Base-by-base conservation (phyloP, 1,140 invertebrate species). In the Hormaphis cornu region DNA sequence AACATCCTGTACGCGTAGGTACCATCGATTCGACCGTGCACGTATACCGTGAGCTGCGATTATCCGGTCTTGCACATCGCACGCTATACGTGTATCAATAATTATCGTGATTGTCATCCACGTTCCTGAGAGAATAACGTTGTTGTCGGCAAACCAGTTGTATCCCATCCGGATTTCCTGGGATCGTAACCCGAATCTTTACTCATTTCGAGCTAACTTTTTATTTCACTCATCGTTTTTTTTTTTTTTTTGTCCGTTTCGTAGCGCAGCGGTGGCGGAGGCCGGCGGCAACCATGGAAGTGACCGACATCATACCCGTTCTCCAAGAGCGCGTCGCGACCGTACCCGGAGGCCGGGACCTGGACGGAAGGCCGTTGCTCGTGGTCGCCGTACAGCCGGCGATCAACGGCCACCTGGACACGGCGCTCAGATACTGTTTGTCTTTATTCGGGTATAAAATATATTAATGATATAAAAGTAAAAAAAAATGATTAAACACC, bases 281-380 rank as follows among this genome's bases (percentile, higher is more conserved):
- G 2, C 9, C n/a, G 26, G 2, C 9, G 26, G 42, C 42, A 14
- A 1, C 9, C 89, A 77, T 77, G 76, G 75, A 76, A 22, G 74
- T 74, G 35, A 73, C 74, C 30, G 74, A 73, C 40, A 74, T 77
- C 69, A 69, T 84, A 72, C 83, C 81, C 69, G 82, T 82, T 74
- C 76, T 87, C 69, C 75, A 79, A 74, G 75, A 76, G 20, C 73
- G 75, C 69, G 73, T 77, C 37, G 79, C 79, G 5, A 72, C 75
- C 42, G 72, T 81, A 18, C 85, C 85, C 52, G 86, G 86, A 59
- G 83, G 85, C 69, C 79, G 82, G 71, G 86, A 88, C 78, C 81
- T 82, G 42, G 82, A 85, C 71, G 83, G 83, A 42, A 80, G 83
- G 46, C 82, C 86, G 48, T 77, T 88, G 72, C 77, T 87, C 66